Base-by-base conservation (phyloP, 2,113 vertebrate genomes). In the Brachyhypopomus gauderio region DNA sequence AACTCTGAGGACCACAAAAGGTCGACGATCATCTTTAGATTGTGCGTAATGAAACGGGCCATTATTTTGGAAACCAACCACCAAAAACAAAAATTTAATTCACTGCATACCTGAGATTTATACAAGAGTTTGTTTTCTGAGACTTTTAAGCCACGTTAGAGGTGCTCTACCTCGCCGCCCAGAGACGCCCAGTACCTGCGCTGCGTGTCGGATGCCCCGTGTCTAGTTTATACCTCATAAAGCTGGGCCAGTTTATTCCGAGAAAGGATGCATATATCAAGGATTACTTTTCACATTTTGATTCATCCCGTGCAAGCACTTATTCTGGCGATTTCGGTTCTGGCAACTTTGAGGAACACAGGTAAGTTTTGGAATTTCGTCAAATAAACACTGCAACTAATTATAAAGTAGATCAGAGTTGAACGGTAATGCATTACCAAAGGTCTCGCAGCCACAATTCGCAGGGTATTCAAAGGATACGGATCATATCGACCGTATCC, bases 281-380 rank as follows among this genome's bases (percentile, higher is more conserved):
- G 78, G 88, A 89, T 88, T 84, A 81, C 80, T 6, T 8, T 16
- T 22, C 72, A 5, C 81, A 81, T 88, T 22, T 87, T 88, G 83
- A 36, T 58, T 41, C 0, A 67, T 38, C 34, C 72, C 48, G 25
- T 79, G 23, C 64, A 62, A 84, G 78, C 12, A n/a, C 30, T 81
- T 55, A 60, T 92, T 11, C 71, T 90, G 87, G 75, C 88, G 64
- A 27, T 90, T 72, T 59, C 86, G 38, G 20, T 89, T 58, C 62
- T 80, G 75, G 83, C 85, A 20, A 48, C 11, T 7, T 25, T 79
- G 64, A 87, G 77, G 84, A 87, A 85, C 71, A 19, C 87, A 82
- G 92, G 93, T 94, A 83, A 90, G 82, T 30, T 84, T 78, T 16
- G 59, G 4, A 23, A 11, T 23, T 20, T 52, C 45, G 45, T 14